A percentile compares a stretch with the other conserved stretches of the same genome.
Conservation (phyloP, 2,888 invertebrate genomes). For the Galeopsomyia nigrocyanea region DNA sequence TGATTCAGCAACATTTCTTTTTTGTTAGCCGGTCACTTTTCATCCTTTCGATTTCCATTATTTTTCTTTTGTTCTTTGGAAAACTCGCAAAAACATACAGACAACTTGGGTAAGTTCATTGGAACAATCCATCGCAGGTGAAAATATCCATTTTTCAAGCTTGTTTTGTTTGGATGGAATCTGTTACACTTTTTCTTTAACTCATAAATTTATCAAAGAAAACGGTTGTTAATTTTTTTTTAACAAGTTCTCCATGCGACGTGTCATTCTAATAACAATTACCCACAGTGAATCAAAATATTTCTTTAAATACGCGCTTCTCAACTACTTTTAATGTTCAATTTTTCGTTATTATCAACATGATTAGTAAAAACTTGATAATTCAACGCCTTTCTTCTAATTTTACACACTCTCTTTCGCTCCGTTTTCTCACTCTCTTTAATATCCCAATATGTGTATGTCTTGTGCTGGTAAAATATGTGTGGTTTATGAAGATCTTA, state of each 20-base stretch:
- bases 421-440: conserved; percentile 27
- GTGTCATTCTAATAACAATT: conserved; percentile 38
- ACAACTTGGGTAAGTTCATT: conserved; percentile 53
- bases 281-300: conserved; percentile 23
- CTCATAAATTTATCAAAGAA: conserved; percentile 21
- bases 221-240: conserved; percentile 10
- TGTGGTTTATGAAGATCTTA: conserved; percentile 27
- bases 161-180: conserved; percentile 62
- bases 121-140: conserved; percentile 59
- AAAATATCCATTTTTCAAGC: conserved; percentile 27
- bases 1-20: conserved; percentile 42
- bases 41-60: not conserved
- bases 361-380: conserved; percentile 56
- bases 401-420: conserved; percentile 39
- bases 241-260: conserved; percentile 23
- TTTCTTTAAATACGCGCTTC: conserved; percentile 49
- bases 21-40: conserved; percentile 10
- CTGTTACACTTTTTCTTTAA: conserved; percentile 55
- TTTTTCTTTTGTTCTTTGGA: conserved; percentile 36
- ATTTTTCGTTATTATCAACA: conserved; percentile 46
- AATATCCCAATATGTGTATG: conserved; percentile 35
- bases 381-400: conserved; percentile 47
- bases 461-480: conserved; percentile 51
- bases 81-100: conserved; percentile 52
- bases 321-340: conserved; percentile 49